Evolutionary conservation across 2,113 vertebrate species (phyloP), one percentile per base, ranked within the genome.

Genomic region (Aviceda subcristata): DNA sequence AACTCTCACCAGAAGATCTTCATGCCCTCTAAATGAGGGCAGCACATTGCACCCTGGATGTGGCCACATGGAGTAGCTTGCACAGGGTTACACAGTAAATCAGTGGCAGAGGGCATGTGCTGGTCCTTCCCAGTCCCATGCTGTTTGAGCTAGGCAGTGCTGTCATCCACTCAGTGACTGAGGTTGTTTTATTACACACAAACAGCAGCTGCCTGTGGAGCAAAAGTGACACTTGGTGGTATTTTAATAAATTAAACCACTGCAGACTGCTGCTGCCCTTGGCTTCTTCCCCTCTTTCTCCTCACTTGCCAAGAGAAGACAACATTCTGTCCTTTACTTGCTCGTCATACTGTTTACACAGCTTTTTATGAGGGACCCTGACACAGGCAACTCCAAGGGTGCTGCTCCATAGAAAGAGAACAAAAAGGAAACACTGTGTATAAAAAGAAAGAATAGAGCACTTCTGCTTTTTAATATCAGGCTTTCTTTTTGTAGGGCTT

Each of bases 161-260:
- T 95, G 92, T 91, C 92, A 91, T 62, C 50, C 41, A 2, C n/a
- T 86, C 2, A 0, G 74, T 89, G 91, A 53, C 81, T 85, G 94
- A 79, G 89, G 67, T 86, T 87, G 63, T 90, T 94, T 95, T 95
- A 89, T 92, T 93, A 38, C 53, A 64, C 73, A 59, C 77, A 87
- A 87, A 63, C 62, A 91, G 81, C 86, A 95, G 62, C 89, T 92
- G 91, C 87, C 91, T 85, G 80, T 88, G 80, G 91, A 95, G 94
- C 71, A 85, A 46, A 97, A 95, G 91, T 97, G 95, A 91, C 86
- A 85, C 92, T 95, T 91, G 76, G 86, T 94, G 92, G 92, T 94
- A 93, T 96, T 97, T 95, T 91, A 96, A 91, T 97, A 95, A 91
- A 87, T 96, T 68, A 90, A 94, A 97, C 19, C 64, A 50, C 57